These are phyloP conservation scores for Phainopepla nitens DNA, from an alignment of 2,113 vertebrate genomes.

Conservation along the genomic window DNA sequence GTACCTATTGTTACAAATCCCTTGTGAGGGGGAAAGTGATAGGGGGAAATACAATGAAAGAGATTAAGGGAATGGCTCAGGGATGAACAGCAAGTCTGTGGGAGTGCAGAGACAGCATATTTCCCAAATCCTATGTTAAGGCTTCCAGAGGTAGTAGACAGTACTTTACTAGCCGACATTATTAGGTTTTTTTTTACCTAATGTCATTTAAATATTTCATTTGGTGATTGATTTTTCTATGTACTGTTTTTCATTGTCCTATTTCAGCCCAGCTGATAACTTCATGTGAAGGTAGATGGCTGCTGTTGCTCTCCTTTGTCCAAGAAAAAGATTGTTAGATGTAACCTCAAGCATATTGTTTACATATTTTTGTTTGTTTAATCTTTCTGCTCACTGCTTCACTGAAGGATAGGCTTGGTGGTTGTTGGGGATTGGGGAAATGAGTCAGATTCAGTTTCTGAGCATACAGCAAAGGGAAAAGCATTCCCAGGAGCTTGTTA, in stretches of 20 bases:
- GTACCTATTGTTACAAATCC: not conserved
- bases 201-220: not conserved
- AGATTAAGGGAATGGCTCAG: not conserved
- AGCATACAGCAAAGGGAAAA: slow-evolving; percentile 5
- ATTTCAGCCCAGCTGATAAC: not conserved
- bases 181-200: rapidly evolving
- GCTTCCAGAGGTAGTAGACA: not conserved
- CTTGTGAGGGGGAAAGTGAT: not conserved
- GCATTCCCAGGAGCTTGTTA: slow-evolving; percentile 20
- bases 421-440: not conserved
- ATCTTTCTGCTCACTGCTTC: not conserved
- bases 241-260: not conserved
- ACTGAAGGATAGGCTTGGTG: not conserved
- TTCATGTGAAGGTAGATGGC: not conserved
- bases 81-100: not conserved
- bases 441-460: slow-evolving; percentile 34
- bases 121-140: not conserved
- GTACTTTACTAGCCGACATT: not conserved
- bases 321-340: not conserved
- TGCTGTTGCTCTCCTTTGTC: not conserved
- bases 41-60: not conserved
- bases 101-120: not conserved
- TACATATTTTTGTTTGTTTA: not conserved
- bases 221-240: not conserved
- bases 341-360: slow-evolving; percentile 13